These are phyloP conservation scores for Phaedon cochleariae DNA, from an alignment of 2,888 invertebrate genomes.

Conservation along the genomic window DNA sequence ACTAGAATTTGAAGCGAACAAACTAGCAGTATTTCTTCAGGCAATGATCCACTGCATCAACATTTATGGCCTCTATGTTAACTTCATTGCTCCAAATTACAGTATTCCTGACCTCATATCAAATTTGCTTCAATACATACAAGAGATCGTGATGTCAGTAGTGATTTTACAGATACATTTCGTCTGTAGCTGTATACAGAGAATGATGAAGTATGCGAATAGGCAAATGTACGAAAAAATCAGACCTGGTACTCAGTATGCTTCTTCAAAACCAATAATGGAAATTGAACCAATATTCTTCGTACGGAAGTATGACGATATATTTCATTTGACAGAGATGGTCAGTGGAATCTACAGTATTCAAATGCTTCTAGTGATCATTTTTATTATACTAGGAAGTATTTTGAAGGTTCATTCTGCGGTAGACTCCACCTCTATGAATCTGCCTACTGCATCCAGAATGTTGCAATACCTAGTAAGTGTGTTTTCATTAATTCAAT, in stretches of 20 bases:
- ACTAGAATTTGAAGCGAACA: conserved; percentile 7
- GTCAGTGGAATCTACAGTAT: conserved; percentile 43
- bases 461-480: too few species aligned
- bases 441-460: too few species aligned
- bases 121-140: neutral
- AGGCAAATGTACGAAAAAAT: conserved; percentile 14
- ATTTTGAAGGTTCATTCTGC: neutral
- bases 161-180: conserved; percentile 27
- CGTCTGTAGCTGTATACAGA: conserved; percentile 17
- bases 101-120: neutral
- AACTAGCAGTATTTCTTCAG: neutral
- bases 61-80: neutral
- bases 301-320: conserved; percentile 33
- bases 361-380: conserved; percentile 33
- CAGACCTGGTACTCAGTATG: neutral
- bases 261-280: neutral
- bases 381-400: conserved; percentile 2
- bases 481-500: too few species aligned
- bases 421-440: neutral
- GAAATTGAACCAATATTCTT: conserved; percentile 22
- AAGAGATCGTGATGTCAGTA: conserved; percentile 11
- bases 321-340: conserved; percentile 31
- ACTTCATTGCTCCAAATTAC: neutral
- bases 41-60: neutral
- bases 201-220: conserved; percentile 15